phyloP scores from a whole-genome alignment of 2,888 invertebrate species.

The Lysandra coridon region DNA sequence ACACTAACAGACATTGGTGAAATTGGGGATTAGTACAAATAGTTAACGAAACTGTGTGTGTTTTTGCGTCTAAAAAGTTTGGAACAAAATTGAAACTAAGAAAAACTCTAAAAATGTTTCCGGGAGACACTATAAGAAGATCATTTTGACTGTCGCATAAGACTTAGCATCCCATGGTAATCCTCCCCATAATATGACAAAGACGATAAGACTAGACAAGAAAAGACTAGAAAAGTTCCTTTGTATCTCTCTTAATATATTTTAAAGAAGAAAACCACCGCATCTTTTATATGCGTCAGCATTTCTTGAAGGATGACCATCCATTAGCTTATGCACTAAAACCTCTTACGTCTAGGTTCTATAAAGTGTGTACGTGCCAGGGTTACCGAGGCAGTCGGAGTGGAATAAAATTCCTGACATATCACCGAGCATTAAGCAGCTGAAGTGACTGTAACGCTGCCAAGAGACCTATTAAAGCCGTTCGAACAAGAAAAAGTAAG shows the following conservation, averaged over 20 bases:
- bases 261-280: not conserved
- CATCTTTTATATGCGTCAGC: not conserved
- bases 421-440: not conserved
- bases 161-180: too few species aligned
- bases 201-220: too few species aligned
- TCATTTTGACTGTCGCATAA: too few species aligned
- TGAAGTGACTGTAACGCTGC: not conserved
- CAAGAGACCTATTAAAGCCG: not conserved
- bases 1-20: too few species aligned
- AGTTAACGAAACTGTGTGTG: too few species aligned
- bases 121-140: too few species aligned
- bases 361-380: not conserved
- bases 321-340: not conserved
- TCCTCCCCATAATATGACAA: too few species aligned
- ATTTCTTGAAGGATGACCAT: not conserved
- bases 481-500: not conserved
- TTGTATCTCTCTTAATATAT: not conserved
- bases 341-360: not conserved
- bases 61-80: too few species aligned
- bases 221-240: not conserved
- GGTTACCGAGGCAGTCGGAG: not conserved
- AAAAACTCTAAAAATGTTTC: too few species aligned
- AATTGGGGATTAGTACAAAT: too few species aligned
- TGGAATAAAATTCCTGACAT: constrained; percentile 5
- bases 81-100: too few species aligned